Percentiles rank a stretch among this genome's conserved stretches.
Evolutionary conservation across 2,888 invertebrate species (phyloP).

Genomic region (Drosophila bunnanda): DNA sequence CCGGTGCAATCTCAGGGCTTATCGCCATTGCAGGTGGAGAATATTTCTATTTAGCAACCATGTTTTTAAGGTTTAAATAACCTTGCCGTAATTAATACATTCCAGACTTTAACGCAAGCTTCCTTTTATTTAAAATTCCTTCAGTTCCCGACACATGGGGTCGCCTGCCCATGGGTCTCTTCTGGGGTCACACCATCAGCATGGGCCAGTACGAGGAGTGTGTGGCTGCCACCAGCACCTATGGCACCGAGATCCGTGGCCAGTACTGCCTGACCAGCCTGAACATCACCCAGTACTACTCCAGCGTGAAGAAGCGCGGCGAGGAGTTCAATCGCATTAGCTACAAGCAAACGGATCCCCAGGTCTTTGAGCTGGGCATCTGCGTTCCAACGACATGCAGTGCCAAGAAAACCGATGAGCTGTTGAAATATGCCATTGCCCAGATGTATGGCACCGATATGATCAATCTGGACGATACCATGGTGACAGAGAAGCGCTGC

Average conservation of each 20-base stretch:
- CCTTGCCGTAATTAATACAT: not conserved
- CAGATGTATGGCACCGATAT: conserved; percentile 49
- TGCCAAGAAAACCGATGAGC: conserved; percentile 61
- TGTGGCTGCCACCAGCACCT: conserved; percentile 74
- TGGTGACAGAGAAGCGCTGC: conserved; percentile 76
- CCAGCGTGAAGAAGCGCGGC: conserved; percentile 63
- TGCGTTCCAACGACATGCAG: conserved; percentile 83
- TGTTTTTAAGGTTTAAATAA: not conserved
- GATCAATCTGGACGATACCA: conserved; percentile 30
- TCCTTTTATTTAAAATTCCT: not conserved
- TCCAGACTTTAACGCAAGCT: not conserved
- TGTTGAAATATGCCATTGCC: conserved; percentile 69
- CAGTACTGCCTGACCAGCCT: conserved; percentile 84
- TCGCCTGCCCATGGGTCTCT: conserved; percentile 84
- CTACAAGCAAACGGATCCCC: conserved; percentile 75
- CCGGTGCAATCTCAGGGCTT: conserved; percentile 5
- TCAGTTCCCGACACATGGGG: conserved; percentile 85
- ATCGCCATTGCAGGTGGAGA: conserved; percentile 28
- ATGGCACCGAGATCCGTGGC: conserved; percentile 77
- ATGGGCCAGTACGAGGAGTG: conserved; percentile 85
- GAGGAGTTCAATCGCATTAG: conserved; percentile 64
- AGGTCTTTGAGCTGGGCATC: conserved; percentile 80
- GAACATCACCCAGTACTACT: conserved; percentile 73
- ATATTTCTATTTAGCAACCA: not conserved
- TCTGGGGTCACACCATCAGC: conserved; percentile 84